Conservation (phyloP, 2,113 vertebrate genomes). For the Platycercus adscitus region DNA sequence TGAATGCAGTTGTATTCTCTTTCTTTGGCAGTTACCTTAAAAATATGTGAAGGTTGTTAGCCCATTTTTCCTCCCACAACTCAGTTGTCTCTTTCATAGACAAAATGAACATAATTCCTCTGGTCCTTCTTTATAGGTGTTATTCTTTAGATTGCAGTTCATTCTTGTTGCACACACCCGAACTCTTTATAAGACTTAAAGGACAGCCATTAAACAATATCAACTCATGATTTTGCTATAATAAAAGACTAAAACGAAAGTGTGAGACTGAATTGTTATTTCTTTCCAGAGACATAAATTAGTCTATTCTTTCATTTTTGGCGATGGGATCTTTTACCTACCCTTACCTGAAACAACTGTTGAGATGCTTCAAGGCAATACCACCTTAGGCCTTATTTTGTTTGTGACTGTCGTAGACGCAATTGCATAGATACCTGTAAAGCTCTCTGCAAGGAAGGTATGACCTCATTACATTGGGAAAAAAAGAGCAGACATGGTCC, state of each 20-base stretch:
- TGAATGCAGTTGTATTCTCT: background rate
- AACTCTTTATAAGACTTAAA: background rate
- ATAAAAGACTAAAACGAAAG: background rate
- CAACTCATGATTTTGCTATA: background rate
- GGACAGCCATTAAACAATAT: background rate
- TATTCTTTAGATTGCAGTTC: background rate
- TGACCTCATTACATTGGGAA: background rate
- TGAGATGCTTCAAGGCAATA: background rate
- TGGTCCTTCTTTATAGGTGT: background rate
- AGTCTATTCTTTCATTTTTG: background rate
- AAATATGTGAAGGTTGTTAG: background rate
- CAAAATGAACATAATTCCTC: background rate
- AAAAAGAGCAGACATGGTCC: background rate
- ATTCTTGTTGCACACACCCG: background rate
- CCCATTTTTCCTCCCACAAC: background rate
- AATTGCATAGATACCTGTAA: background rate
- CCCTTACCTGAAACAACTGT: background rate
- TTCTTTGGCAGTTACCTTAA: background rate
- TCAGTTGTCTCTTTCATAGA: background rate
- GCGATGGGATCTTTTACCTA: background rate
- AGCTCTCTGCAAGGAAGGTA: background rate
- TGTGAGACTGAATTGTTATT: background rate
- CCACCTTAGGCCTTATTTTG: background rate
- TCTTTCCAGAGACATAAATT: background rate
- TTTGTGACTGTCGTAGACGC: background rate